Base-by-base conservation (phyloP, 2,113 vertebrate genomes). In the Poeciliopsis occidentalis region DNA sequence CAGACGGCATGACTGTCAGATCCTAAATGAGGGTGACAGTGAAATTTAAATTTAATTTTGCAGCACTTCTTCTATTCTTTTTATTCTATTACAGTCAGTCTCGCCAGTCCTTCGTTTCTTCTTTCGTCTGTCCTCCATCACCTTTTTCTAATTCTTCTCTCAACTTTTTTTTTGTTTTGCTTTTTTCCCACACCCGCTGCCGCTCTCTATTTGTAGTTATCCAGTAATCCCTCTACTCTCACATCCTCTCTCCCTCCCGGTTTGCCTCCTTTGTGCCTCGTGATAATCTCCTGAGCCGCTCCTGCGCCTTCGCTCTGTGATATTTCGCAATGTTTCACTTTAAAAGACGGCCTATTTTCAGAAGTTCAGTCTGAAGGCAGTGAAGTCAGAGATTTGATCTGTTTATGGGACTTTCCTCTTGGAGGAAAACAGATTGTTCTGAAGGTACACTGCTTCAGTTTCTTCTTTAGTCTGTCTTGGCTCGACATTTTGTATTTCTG, bases 191-290 rank as follows among this genome's bases (percentile, higher is more conserved):
- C 66, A 85, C 66, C 27, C 85, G 85, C 27, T 85, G 85, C 88
- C 67, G 69, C 67, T 69, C 44, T 80, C 84, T 86, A 87, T 85
- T 88, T 80, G 81, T 85, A 67, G 64, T 41, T 73, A 80, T 79
- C 74, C 79, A 81, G 60, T 84, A 88, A 86, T 85, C 87, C 86
- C 71, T 71, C 79, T 83, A 75, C 71, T 76, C 73, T 76, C 80
- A 71, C 41, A 51, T 73, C 69, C 76, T 64, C 64, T 11, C 71
- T 60, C 69, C 44, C 60, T 61, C 44, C 51, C 60, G 12, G 71
- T 29, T 44, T 19, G 41, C 78, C 61, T 70, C 64, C 76, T 82
- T 85, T 60, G 76, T 76, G 64, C 8, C 63, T 26, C 73, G 68
- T 51, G 26, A 1, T 34, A 75, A 32, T 82, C 75, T 62, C 67